phyloP scores from a whole-genome alignment of 2,888 invertebrate species.

The Cephus sareptanus region DNA sequence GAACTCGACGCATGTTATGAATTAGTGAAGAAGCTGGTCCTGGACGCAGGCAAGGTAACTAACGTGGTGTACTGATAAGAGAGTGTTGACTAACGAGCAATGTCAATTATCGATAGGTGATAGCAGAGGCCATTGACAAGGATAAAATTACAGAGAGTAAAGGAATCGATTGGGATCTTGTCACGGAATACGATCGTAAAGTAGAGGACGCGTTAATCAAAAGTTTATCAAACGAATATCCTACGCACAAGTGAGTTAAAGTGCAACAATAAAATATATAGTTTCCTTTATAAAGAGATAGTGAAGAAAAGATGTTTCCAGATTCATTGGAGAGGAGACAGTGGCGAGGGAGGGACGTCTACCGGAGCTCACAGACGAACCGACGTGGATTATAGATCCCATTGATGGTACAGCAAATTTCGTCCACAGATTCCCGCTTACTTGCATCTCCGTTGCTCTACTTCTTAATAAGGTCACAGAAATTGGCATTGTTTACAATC shows the following conservation, averaged over 20 bases:
- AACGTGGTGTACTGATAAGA: conserved; percentile 3
- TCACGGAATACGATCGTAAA: conserved; percentile 82
- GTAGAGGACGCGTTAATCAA: conserved; percentile 79
- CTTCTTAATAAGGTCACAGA: conserved; percentile 70
- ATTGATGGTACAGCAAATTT: conserved; percentile 93
- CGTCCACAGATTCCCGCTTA: conserved; percentile 77
- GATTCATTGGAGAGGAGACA: conserved; percentile 86
- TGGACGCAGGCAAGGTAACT: conserved; percentile 67
- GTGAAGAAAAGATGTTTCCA: conserved; percentile 49
- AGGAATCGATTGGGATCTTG: conserved; percentile 78
- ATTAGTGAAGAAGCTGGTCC: conserved; percentile 62
- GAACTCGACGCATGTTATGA: conserved; percentile 64
- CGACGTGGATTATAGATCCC: conserved; percentile 89
- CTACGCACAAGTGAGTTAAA: conserved; percentile 71
- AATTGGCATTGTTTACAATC: conserved; percentile 82
- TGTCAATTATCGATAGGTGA: conserved; percentile 62
- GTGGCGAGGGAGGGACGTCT: conserved; percentile 65
- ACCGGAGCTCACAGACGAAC: conserved; percentile 77
- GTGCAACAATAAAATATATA: conserved; percentile 9
- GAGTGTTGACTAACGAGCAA: neutral
- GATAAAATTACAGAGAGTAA: conserved; percentile 72
- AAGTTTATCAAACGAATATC: conserved; percentile 70
- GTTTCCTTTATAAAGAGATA: neutral
- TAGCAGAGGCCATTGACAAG: conserved; percentile 67
- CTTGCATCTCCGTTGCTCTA: conserved; percentile 77